Evolutionary conservation across 2,797 vertebrate species (phyloP).

Genomic region (Caiman crocodilus): DNA sequence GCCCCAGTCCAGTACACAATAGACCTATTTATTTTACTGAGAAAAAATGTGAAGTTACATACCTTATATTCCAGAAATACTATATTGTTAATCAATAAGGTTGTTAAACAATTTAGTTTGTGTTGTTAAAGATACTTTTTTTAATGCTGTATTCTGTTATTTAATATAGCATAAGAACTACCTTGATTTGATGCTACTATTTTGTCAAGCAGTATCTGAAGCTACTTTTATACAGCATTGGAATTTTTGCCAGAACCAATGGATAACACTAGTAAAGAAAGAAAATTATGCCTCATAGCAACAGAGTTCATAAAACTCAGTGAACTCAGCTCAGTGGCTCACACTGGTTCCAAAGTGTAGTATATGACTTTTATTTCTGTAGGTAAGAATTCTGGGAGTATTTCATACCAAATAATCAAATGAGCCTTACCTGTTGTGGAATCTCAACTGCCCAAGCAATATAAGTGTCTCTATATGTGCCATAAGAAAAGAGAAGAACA

Average conservation of each 20-base stretch:
- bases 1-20: constrained; percentile 35
- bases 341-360: neutral
- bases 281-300: neutral
- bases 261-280: neutral
- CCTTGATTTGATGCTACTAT: neutral
- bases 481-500: neutral
- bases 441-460: neutral
- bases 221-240: neutral
- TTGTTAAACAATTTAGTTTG: constrained; percentile 37
- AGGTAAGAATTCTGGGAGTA: neutral
- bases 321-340: neutral
- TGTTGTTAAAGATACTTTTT: constrained; percentile 37
- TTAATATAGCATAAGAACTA: constrained; percentile 23
- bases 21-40: constrained; percentile 64
- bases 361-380: neutral
- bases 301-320: neutral
- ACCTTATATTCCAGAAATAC: constrained; percentile 13
- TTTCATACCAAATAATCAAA: neutral
- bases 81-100: constrained; percentile 38
- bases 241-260: neutral
- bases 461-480: neutral
- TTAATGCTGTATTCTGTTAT: constrained; percentile 27
- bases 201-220: neutral
- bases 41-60: constrained; percentile 24
- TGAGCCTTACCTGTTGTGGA: neutral